Base-by-base conservation (phyloP, 2,797 vertebrate species). In the Amblyopsis hoosieri region DNA sequence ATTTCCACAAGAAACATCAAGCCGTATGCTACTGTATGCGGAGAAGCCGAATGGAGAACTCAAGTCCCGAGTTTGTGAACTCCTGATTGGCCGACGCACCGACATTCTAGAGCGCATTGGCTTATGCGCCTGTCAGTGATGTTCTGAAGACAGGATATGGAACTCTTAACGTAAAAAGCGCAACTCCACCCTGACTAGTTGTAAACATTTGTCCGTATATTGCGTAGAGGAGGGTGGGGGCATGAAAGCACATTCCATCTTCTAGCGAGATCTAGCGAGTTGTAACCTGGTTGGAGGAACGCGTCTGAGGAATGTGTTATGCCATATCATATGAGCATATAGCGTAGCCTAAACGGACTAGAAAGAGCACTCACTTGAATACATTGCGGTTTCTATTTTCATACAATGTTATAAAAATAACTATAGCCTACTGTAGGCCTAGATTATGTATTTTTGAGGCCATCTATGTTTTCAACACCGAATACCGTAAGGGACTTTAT, bases 181-280 rank as follows among this genome's bases (percentile, higher is more conserved):
- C 84, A 90, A 80, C 91, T 92, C 90, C 92, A 82, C 92, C 92
- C 92, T 71, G 73, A 78, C 54, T 75, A 56, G 84, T 75, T 50
- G 77, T 81, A 77, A 91, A 92, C 85, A 84, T 89, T 63, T 90
- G 86, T 74, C 60, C 88, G 88, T 57, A 77, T 73, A 82, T 79
- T 88, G 73, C 87, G 90, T 89, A 90, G 64, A 29, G 12, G 2
- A 79, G 84, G 86, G 87, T n/a, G 86, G 80, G 71, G 80, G 66
- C 72, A 53, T 15, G 8, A 62, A 9, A 11, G 62, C 55, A 51
- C 85, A 88, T 90, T 90, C 87, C 84, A n/a, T 13, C 53, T 62
- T 60, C 17, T 17, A 17, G 17, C 17, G 29, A 53, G 62, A 67
- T 77, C 31, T 33, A 75, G 80, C 89, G 83, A 84, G 90, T 82